Base-by-base conservation (phyloP, 2,797 vertebrate species). In the Rachycentron canadum region DNA sequence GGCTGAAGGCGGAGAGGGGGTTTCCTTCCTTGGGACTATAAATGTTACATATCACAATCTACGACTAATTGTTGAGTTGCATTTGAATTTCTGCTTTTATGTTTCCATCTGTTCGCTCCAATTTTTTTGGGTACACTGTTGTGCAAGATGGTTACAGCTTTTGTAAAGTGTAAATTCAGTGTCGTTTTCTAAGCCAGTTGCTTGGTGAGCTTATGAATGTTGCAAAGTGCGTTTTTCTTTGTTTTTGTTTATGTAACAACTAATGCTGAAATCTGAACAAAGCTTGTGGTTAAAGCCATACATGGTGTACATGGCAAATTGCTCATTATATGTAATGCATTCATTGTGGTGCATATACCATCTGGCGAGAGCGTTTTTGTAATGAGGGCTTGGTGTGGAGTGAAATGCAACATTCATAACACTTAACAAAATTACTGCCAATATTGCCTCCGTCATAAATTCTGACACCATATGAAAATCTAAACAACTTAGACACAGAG, bases 381-480 rank as follows among this genome's bases (percentile, higher is more conserved):
- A 69, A 84, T 76, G 43, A 84, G 43, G 68, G 69, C 60, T 16
- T 56, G 67, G 76, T 69, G 69, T 45, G 57, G 66, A 70, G 56
- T 30, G 1, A 34, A 75, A 67, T 34, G 40, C 69, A 78, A 73
- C 70, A 82, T 83, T 83, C 76, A 85, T 85, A 82, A 83, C 58
- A 69, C 73, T 81, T 75, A 76, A 72, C 75, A 58, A 66, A 61
- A 86, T 85, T 66, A 86, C 65, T 57, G 69, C 23, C 77, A 61
- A n/a, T 81, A 63, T 77, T 67, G 36, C 34, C 52, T 76, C 36
- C 45, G 32, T 71, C 47, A 47, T 70, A 78, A 45, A 76, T 67
- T 64, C 32, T 67, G 72, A 76, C 50, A 40, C 5, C 16, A 55
- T 38, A 82, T 67, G 55, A 7, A 56, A 75, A 60, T 68, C 23